Evolutionary conservation across 2,113 vertebrate species (phyloP), one percentile per base, ranked within the genome.

Genomic region (Loxodonta africana): DNA sequence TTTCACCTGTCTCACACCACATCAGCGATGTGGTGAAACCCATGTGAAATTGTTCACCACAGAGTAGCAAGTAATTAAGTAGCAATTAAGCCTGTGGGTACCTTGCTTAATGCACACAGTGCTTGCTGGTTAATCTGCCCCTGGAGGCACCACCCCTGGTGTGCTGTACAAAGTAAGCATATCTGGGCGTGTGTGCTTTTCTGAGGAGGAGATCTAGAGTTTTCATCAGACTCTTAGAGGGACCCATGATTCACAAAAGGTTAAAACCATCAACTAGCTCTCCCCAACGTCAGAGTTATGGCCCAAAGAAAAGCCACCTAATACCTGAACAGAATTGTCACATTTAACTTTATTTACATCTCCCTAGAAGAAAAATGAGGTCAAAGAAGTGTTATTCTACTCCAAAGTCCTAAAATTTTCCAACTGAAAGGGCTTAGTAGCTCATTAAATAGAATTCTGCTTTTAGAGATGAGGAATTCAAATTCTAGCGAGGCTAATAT

Each of bases 331-430:
- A 71, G 11, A 46, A 90, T 37, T 88, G 53, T 90, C 90, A 92
- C 37, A 76, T 63, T 95, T 93, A 87, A 83, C 71, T 83, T 88
- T 81, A 76, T 60, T 73, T 96, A 73, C 12, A 83, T 91, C 20
- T 95, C 53, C 46, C 73, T 77, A 92, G 69, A 89, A 94, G 78
- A 96, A 96, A 96, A 93, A 85, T 44, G 28, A 85, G 53, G 86
- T 92, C 57, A 83, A 97, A 60, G 37, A 91, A 92, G 94, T 86
- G 48, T 80, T 88, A 83, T 80, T 89, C 46, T 90, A 91, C 37
- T 83, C 81, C 63, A 44, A 93, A 92, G 69, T 73, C 23, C 67
- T 95, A 91, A 69, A 65, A 25, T 69, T 96, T 91, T 95, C 63
- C 88, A 80, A 93, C 2, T 80, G 17, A 92, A 95, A 91, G 60